phyloP scores from a whole-genome alignment of 2,113 vertebrate species.

The Macquaria ambigua region DNA sequence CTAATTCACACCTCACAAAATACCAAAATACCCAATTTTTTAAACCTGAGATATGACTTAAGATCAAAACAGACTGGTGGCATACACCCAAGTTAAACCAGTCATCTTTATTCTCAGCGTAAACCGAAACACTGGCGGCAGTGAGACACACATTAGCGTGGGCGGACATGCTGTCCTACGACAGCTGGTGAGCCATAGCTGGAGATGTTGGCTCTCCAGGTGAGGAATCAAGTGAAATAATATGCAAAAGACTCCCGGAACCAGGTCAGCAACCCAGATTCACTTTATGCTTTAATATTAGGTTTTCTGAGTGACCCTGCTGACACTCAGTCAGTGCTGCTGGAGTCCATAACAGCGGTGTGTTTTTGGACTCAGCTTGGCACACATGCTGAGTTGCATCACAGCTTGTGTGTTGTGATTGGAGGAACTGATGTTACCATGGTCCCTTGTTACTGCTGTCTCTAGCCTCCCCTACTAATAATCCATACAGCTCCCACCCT shows the following conservation, averaged over 20 bases:
- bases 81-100: background rate
- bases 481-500: background rate
- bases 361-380: background rate
- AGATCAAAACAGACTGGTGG: slow-evolving; percentile 5
- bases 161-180: background rate
- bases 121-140: background rate
- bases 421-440: slow-evolving; percentile 16
- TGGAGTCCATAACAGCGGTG: background rate
- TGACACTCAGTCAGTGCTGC: background rate
- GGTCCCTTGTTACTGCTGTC: background rate
- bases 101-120: background rate
- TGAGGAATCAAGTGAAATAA: slow-evolving; percentile 6
- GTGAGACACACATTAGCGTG: slow-evolving; percentile 1
- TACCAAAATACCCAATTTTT: background rate
- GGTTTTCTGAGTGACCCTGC: background rate
- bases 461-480: background rate
- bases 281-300: background rate
- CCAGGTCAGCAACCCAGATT: background rate
- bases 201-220: background rate
- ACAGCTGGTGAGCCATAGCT: slow-evolving; percentile 11
- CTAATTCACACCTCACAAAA: background rate
- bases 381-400: background rate
- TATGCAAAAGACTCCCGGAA: background rate
- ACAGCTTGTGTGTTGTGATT: slow-evolving; percentile 17
- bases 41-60: background rate